Conservation (phyloP, 1,140 invertebrate genomes). For the Drosophila navojoa region DNA sequence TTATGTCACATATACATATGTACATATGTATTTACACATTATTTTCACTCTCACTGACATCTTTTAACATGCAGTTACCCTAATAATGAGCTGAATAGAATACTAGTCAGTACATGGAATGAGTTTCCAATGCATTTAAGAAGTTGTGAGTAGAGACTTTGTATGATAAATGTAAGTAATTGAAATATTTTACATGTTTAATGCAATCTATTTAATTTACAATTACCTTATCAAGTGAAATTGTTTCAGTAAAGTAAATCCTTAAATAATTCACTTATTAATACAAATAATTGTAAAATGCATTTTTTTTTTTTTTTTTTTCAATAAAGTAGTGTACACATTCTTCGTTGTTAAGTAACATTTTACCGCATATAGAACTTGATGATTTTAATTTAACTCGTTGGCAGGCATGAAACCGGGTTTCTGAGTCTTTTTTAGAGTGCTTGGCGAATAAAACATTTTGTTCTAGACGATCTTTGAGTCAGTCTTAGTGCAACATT, state of each 20-base stretch:
- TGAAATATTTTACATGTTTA: too few species aligned
- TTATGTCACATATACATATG: slow-evolving; percentile 5
- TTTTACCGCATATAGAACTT: slow-evolving; percentile 19
- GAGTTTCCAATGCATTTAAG: too few species aligned
- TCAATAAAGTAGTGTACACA: slow-evolving; percentile 1
- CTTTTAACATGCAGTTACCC: slow-evolving; percentile 14
- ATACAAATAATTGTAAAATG: too few species aligned
- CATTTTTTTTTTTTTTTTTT: neutral
- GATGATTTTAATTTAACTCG: slow-evolving; percentile 47
- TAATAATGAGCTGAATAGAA: neutral
- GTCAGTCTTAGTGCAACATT: slow-evolving; percentile 58
- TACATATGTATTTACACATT: neutral
- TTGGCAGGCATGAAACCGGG: slow-evolving; percentile 51
- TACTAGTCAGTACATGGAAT: too few species aligned
- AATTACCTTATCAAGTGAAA: too few species aligned
- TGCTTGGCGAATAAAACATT: slow-evolving; percentile 55
- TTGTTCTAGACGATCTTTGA: slow-evolving; percentile 67
- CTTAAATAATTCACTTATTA: too few species aligned
- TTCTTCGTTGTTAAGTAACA: neutral
- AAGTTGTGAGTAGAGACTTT: too few species aligned
- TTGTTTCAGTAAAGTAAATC: too few species aligned
- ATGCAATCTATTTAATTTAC: too few species aligned
- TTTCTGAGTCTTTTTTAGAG: slow-evolving; percentile 45
- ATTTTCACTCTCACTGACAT: slow-evolving; percentile 38
- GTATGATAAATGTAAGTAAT: too few species aligned